Evolutionary conservation across 2,888 invertebrate genomes (phyloP), one percentile per base, ranked within the genome.

Genomic region (Eupithecia dodoneata): DNA sequence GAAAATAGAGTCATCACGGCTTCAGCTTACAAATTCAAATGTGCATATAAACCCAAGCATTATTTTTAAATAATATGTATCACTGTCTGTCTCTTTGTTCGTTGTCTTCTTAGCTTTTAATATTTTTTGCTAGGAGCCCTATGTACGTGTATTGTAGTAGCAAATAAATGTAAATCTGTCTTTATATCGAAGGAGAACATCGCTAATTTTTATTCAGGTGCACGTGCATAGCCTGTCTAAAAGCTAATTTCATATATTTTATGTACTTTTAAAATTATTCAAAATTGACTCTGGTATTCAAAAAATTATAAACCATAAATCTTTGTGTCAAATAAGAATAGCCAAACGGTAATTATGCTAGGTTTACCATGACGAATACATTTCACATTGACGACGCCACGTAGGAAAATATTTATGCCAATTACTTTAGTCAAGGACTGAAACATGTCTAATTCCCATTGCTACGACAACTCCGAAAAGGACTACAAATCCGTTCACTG

Each of bases 331-430:
- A 18, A 63, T 63, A 18, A 12, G 63, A 12, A 63, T 9, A 59
- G 3, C 30, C 63, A 30, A 63, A 63, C 66, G 42, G 42, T 42
- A 66, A 69, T 69, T 30, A 30, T 30, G 1, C 30, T 30, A 45
- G n/a, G 42, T 45, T n/a, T 45, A 69, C 47, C 69, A 65, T 65
- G 45, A 66, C 74, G 49, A 75, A 77, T 77, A 70, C 30, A 74
- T 77, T 74, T 72, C 49, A 42, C 74, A 47, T 49, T n/a, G 66
- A 69, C 52, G 69, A 10, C 77, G 42, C 52, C 59, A 10, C 77
- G 42, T 44, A 42, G 67, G 10, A 72, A 77, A 52, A 76, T 63
- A 47, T 67, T 47, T 59, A 42, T 45, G 44, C 30, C 18, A 13
- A 73, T 76, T 30, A 30, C 30, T 30, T 30, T 71, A 73, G 73